Conservation (phyloP, 2,797 vertebrate species). For the Acridotheres tristis region DNA sequence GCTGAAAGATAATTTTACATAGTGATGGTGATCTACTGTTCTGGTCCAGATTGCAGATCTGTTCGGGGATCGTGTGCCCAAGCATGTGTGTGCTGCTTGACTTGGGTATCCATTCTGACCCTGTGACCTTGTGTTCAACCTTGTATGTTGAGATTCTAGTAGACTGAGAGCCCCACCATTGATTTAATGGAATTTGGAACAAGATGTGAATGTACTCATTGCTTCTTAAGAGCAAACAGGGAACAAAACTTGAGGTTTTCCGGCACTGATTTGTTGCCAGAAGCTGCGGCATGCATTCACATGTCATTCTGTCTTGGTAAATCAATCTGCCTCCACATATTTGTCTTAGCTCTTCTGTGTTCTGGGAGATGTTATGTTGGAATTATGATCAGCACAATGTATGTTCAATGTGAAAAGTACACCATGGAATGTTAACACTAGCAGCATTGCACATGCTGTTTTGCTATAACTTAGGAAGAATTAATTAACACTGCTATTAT, state of each 20-base stretch:
- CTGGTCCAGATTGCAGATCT: neutral
- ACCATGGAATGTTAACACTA: neutral
- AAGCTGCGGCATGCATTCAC: neutral
- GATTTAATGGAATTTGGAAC: neutral
- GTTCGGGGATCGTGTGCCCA: fast-evolving
- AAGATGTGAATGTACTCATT: neutral
- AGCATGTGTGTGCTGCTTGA: neutral
- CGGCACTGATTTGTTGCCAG: neutral
- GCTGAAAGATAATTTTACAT: neutral
- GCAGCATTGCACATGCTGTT: neutral
- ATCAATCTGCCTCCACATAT: neutral
- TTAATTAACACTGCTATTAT: slow-evolving; percentile 46
- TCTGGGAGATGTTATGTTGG: neutral
- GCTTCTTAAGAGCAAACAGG: neutral
- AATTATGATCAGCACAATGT: neutral
- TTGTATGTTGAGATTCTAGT: neutral
- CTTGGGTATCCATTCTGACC: neutral
- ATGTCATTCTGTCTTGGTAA: neutral
- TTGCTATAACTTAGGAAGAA: slow-evolving; percentile 18
- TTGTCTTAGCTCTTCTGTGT: neutral
- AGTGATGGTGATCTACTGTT: neutral
- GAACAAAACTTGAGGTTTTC: neutral
- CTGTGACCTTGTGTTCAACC: neutral
- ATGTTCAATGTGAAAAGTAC: neutral
- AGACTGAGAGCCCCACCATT: neutral